Evolutionary conservation across 2,113 vertebrate species (phyloP), one percentile per base, ranked within the genome.

Genomic region (Bufo gargarizans): DNA sequence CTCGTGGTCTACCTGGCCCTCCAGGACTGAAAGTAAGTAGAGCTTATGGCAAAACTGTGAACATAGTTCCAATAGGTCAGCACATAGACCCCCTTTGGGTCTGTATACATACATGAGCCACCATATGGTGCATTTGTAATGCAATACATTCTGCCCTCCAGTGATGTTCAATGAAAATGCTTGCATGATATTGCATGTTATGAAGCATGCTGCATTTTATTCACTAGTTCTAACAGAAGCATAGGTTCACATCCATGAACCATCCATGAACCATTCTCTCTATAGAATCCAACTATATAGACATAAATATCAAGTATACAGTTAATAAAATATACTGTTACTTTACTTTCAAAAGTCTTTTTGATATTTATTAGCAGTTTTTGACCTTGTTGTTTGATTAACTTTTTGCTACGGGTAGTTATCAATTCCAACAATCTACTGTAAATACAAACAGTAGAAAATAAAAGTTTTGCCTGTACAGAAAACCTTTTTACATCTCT

Each of bases 21-120:
- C 81, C 59, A 16, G 96, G 97, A 77, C 20, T 2, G 47, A 97
- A 97, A 96, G 97, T 97, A 84, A 94, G 90, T 11, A 22, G 10
- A 1, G 12, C 8, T 22, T 16, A 55, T 0, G 5, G 14, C 22
- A 33, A 33, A 33, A 33, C 33, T 33, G 33, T 33, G 7, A 1
- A 20, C 2, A 65, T 2, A 2, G 1, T n/a, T n/a, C 65, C 9
- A 10, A 22, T 67, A 22, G 65, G 65, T 10, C 13, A 6, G 3
- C 16, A 19, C 16, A 65, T 65, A 3, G 22, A 69, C 0, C 33
- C 8, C 22, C 22, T 13, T 47, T 7, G 71, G 12, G 16, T 43
- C 14, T 7, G 33, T 74, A 47, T 2, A 14, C 2, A 45, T 17
- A 8, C 11, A 4, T 74, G 71, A 47, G 33, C 10, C 11, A 33